These are phyloP conservation scores for Ctenosaura bakeri DNA, from an alignment of 2,797 vertebrate genomes.

Conservation along the genomic window DNA sequence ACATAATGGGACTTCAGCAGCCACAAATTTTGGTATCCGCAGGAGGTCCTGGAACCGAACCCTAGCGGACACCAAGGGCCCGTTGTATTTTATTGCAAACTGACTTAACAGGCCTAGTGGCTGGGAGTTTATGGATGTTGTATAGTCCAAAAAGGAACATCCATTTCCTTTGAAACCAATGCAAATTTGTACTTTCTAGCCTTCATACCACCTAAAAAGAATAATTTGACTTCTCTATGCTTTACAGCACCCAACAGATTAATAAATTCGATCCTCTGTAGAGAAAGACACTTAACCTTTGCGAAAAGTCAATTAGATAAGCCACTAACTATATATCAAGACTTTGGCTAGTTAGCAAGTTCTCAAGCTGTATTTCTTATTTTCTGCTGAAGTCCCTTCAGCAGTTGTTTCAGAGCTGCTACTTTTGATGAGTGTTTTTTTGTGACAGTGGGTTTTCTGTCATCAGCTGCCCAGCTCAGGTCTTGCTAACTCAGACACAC, in stretches of 20 bases:
- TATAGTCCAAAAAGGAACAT: no score
- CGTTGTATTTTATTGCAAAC: neutral
- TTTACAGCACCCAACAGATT: neutral
- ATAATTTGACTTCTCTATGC: neutral
- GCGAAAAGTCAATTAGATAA: neutral
- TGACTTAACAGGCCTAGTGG: neutral
- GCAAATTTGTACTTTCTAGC: neutral
- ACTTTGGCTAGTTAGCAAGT: neutral
- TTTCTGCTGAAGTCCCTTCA: neutral
- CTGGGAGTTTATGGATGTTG: no score
- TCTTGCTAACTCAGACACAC: no score
- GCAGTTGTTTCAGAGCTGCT: neutral
- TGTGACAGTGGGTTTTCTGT: neutral
- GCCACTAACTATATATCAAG: neutral
- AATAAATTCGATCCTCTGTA: neutral
- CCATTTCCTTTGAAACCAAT: neutral
- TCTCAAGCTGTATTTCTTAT: neutral
- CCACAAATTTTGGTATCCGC: no score
- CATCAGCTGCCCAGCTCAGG: no score
- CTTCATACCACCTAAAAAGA: neutral
- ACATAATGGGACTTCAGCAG: no score
- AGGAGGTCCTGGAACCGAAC: no score
- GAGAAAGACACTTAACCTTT: constrained; percentile 7
- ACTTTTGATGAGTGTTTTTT: neutral
- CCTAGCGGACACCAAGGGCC: no score